Percentiles rank a stretch among this genome's conserved stretches.
These are phyloP conservation scores for Myotis pilosus DNA, from an alignment of 2,797 vertebrate species.

Conservation along the genomic window DNA sequence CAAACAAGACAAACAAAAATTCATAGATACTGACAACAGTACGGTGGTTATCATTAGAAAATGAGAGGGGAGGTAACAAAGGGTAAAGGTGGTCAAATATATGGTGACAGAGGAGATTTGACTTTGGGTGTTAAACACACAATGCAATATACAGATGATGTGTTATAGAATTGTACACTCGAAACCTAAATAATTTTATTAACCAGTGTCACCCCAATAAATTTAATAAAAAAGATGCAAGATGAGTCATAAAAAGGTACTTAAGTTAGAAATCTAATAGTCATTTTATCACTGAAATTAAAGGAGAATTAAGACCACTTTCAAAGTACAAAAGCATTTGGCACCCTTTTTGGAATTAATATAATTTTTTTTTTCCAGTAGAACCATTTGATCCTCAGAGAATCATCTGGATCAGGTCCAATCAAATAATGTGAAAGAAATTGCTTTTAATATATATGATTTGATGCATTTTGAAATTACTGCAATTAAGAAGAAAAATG, in stretches of 20 bases:
- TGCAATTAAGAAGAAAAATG: background rate
- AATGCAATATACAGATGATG: background rate
- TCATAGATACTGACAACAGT: background rate
- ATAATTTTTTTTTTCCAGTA: background rate
- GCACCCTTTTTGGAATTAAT: background rate
- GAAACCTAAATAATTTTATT: background rate
- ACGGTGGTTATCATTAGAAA: background rate
- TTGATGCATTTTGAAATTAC: background rate
- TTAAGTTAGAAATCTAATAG: background rate
- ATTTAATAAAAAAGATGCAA: background rate
- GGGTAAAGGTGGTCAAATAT: background rate
- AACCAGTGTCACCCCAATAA: background rate
- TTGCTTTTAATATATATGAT: background rate
- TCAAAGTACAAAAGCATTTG: conserved; percentile 22
- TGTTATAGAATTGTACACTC: background rate
- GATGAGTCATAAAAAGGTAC: background rate
- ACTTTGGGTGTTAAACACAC: background rate
- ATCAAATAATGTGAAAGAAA: conserved; percentile 37
- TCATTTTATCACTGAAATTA: background rate
- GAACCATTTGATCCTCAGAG: background rate
- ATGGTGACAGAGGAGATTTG: background rate
- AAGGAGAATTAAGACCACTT: background rate
- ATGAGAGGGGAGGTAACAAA: background rate
- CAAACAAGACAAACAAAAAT: background rate
- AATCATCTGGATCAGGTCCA: background rate